Evolutionary conservation across 2,797 vertebrate genomes (phyloP), one percentile per base, ranked within the genome.

Genomic region (Botia kubotai): DNA sequence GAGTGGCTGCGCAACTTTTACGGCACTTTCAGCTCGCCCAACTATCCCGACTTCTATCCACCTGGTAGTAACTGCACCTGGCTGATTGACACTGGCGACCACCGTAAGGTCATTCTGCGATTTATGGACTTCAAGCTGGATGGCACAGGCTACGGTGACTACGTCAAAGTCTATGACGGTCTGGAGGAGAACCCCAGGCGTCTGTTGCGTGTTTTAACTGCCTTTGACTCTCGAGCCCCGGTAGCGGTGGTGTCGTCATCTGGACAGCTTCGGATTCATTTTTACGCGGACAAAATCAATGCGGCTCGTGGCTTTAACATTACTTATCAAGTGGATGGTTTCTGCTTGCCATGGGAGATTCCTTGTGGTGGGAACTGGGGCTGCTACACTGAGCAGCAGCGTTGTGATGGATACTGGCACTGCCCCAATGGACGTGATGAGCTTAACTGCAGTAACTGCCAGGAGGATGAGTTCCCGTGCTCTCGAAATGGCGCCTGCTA

Each of bases 41-140:
- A 98, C 89, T 99, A 99, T 85, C 98, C 98, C 0, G 97, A 98
- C 88, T 98, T 98, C 72, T 99, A 99, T 85, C 98, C 98, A 3
- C 97, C 97, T 0, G 98, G 98, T 7, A 98, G 97, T 88, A 98
- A 99, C 88, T 99, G 98, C 87, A 97, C 97, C 72, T 99, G 98
- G 98, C 89, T 98, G 69, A 98, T 99, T 50, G 97, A 99, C 91
- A 99, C 98, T 0, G 97, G 97, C 52, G 98, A 99, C 86, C 96
- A 95, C 78, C 94, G 97, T 62, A 98, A 98, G 92, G 93, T 95
- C 13, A 86, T 95, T 62, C 87, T 95, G 36, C 88, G 93, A 81
- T 95, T 95, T 50, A 92, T 89, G 0, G 94, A 95, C 87, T 94
- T 95, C 21, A 94, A 94, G 58, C 93, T 99, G 0, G 98, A 99